Base-by-base conservation (phyloP, 2,888 invertebrate species). In the Branchellion lobata region DNA sequence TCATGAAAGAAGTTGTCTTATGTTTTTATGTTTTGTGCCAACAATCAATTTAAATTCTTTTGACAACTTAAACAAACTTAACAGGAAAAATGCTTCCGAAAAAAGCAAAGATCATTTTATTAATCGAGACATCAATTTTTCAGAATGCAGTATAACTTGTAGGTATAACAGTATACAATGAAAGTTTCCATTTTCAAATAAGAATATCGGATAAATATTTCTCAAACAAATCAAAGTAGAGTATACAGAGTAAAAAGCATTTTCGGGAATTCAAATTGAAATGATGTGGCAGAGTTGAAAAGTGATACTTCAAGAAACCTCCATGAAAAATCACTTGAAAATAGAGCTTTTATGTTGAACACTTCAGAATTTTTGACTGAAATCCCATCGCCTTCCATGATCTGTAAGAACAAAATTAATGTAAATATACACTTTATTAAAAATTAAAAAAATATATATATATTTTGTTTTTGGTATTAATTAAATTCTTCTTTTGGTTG, bases 91-190 rank as follows among this genome's bases (percentile, higher is more conserved):
- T 24, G 24, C 21, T 57, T 57, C 61, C 61, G 61, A 57, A 57
- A 57, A 57, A 57, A 57, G 61, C 61, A 57, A 57, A 57, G 8
- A 57, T 57, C 61, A 24, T n/a, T 57, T 57, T n/a, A 57, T 57
- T 57, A 57, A 57, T 24, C 61, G 61, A 57, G 61, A 57, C 61
- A 57, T 57, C 61, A 57, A 57, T 8, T n/a, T 57, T n/a, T 57
- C 5, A 57, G 21, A 57, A 14, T 40, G 8, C 40, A 24, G 24
- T n/a, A n/a, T n/a, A n/a, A n/a, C n/a, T n/a, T n/a, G n/a, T n/a
- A n/a, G n/a, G n/a, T n/a, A n/a, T n/a, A n/a, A n/a, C n/a, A n/a
- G n/a, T n/a, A n/a, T n/a, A 18, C 5, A 47, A 18, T 47, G 47
- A 47, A 47, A 47, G 47, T 47, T 47, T n/a, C n/a, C n/a, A n/a